A percentile compares a stretch with the other conserved stretches of the same genome.
phyloP scores from a whole-genome alignment of 1,140 invertebrate species.

The Propsilocerus akamusi region DNA sequence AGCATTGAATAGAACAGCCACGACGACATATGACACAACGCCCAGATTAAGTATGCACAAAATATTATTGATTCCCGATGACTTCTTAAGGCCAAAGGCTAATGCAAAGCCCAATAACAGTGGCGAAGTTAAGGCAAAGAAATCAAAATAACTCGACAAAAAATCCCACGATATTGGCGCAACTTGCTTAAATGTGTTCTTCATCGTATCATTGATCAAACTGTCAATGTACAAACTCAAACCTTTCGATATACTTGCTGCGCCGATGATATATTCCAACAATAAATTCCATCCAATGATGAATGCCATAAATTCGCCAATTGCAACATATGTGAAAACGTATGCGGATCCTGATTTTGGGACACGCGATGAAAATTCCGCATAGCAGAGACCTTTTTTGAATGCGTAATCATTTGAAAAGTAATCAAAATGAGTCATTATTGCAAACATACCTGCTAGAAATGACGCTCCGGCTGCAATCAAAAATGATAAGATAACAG shows the following conservation, averaged over 20 bases:
- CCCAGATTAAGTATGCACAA: slow-evolving; percentile 69
- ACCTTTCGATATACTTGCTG: slow-evolving; percentile 66
- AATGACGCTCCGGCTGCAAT: slow-evolving; percentile 46
- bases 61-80: slow-evolving; percentile 62
- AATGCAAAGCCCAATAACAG: slow-evolving; percentile 37
- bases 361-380: slow-evolving; percentile 72
- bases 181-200: slow-evolving; percentile 20
- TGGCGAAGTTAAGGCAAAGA: slow-evolving; percentile 29
- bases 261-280: slow-evolving; percentile 77
- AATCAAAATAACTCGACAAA: slow-evolving; percentile 46
- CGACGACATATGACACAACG: slow-evolving; percentile 64
- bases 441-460: slow-evolving; percentile 37
- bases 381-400: slow-evolving; percentile 55
- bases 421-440: not conserved
- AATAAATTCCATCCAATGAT: slow-evolving; percentile 80
- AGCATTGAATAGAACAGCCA: slow-evolving; percentile 53
- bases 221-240: slow-evolving; percentile 60
- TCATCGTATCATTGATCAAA: slow-evolving; percentile 28
- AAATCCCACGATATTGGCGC: slow-evolving; percentile 31
- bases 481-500: slow-evolving; percentile 42
- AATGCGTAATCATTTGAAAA: slow-evolving; percentile 15
- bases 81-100: slow-evolving; percentile 68
- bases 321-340: slow-evolving; percentile 73
- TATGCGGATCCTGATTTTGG: slow-evolving; percentile 75
- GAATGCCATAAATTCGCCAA: slow-evolving; percentile 65